phyloP scores from a whole-genome alignment of 2,113 vertebrate species.

The Pachyramphus minor region DNA sequence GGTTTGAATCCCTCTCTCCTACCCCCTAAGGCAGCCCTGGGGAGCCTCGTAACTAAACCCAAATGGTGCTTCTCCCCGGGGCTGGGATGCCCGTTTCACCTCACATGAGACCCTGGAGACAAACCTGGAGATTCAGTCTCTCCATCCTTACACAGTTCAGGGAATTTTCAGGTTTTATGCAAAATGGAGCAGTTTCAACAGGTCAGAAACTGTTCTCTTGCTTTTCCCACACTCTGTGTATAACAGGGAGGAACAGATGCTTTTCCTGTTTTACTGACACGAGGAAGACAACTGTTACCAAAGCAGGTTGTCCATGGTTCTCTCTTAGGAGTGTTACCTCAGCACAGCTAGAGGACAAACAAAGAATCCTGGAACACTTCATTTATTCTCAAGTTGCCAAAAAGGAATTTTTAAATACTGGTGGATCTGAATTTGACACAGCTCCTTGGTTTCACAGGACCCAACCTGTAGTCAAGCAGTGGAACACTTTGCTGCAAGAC shows the following conservation, averaged over 20 bases:
- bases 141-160: not conserved
- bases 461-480: not conserved
- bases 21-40: not conserved
- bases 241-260: not conserved
- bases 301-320: not conserved
- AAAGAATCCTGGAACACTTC: not conserved
- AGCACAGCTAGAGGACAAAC: not conserved
- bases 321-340: not conserved
- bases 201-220: not conserved
- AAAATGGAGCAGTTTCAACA: not conserved
- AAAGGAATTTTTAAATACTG: not conserved
- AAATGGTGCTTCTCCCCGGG: not conserved
- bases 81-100: not conserved
- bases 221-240: not conserved
- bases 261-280: not conserved
- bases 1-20: not conserved
- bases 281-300: not conserved
- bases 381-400: not conserved
- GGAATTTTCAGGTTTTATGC: not conserved
- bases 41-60: not conserved
- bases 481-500: not conserved
- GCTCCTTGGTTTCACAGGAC: not conserved
- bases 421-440: not conserved
- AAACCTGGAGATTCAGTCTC: not conserved
- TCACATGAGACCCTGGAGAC: fast-evolving